Evolutionary conservation across 2,888 invertebrate genomes (phyloP), one percentile per base, ranked within the genome.

Genomic region (Stenoptilia bipunctidactyla): DNA sequence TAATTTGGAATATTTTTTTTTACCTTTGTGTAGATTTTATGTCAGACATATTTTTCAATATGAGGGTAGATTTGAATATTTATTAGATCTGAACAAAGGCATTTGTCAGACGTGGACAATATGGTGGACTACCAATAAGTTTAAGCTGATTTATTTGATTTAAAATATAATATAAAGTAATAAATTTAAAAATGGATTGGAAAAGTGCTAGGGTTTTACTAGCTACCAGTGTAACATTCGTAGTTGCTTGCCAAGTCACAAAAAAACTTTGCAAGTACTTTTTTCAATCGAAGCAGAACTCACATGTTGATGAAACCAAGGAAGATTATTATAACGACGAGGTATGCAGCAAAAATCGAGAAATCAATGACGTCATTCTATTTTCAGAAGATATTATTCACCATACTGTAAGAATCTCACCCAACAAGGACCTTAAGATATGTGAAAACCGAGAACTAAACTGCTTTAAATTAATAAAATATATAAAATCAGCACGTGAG

Each of bases 291-390:
- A 61, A 51, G 46, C 57, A 57, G 42, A 45, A 47, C 34, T 45
- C 49, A 38, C 55, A 57, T 48, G 40, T 56, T 25, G 64, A 67
- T 45, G 46, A 45, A 13, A 52, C 47, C 27, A 53, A 44, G 37
- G 66, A 74, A 30, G 70, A 76, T 42, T 51, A 56, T 30, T 67
- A 66, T 49, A 66, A 59, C 48, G 79, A 77, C 49, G 50, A 66
- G 34, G 46, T 71, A 38, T 60, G 54, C 46, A 51, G 55, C 27
- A 83, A 62, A 52, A 73, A 69, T 50, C 70, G 74, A 47, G 83
- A 83, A 55, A 80, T 83, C 46, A 82, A 82, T 46, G 83, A 83
- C 50, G 83, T 83, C 0, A 79, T 83, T 54, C 52, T 83, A 47
- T 83, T 83, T 52, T 77, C 83, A n/a, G 75, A 82, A 47, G 74